Evolutionary conservation across 2,888 invertebrate genomes (phyloP).

Genomic region (Tenthredo distinguenda): DNA sequence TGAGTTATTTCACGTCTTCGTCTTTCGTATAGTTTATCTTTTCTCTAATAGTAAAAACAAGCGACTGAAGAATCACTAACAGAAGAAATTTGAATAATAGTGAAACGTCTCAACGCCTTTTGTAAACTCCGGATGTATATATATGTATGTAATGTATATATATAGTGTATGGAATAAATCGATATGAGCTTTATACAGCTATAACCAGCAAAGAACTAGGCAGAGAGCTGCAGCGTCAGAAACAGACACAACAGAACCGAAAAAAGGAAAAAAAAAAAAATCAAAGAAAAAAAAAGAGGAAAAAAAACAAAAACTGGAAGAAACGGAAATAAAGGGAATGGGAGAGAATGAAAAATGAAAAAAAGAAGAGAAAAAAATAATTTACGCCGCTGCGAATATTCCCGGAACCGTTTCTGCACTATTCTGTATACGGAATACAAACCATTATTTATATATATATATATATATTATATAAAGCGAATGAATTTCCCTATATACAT

Average conservation of each 20-base stretch:
- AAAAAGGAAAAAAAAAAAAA: neutral
- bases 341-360: too few relatives aligned
- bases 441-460: too few relatives aligned
- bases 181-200: conserved; percentile 5
- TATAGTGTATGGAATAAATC: neutral
- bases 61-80: neutral
- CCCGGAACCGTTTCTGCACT: too few relatives aligned
- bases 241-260: neutral
- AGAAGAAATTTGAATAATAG: neutral
- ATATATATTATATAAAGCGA: too few relatives aligned
- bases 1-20: too few relatives aligned
- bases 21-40: neutral
- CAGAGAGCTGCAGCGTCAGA: neutral
- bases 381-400: too few relatives aligned
- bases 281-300: neutral
- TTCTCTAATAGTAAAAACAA: neutral
- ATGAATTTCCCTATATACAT: too few relatives aligned
- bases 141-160: neutral
- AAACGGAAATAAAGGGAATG: too few relatives aligned
- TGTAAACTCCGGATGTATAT: neutral
- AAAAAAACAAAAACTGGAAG: too few relatives aligned
- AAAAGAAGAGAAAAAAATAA: too few relatives aligned
- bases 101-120: neutral
- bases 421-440: too few relatives aligned
- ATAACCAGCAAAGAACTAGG: neutral